Conservation (phyloP, 2,888 invertebrate species). For the Agapetus fuscipes region DNA sequence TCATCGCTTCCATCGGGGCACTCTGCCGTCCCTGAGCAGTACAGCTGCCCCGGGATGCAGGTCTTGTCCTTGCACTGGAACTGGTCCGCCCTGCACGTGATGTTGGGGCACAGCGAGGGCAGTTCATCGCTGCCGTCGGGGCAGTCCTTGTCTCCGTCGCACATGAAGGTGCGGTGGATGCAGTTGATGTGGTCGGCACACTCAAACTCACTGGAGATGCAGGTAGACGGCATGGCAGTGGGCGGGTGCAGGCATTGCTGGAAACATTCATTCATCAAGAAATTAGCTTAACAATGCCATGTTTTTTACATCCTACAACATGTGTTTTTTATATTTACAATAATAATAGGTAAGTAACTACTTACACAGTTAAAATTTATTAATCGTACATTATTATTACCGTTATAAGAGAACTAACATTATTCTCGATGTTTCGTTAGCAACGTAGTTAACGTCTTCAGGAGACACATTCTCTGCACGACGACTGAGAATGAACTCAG, state of each 20-base stretch:
- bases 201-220: conserved; percentile 63
- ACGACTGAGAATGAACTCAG: too few relatives aligned
- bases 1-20: conserved; percentile 84
- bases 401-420: too few relatives aligned
- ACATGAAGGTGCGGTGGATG: conserved; percentile 72
- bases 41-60: conserved; percentile 71
- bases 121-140: conserved; percentile 74
- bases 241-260: conserved; percentile 53
- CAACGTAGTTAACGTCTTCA: too few relatives aligned
- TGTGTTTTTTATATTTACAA: too few relatives aligned
- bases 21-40: conserved; percentile 73
- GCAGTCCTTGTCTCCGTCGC: conserved; percentile 78
- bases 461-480: too few relatives aligned
- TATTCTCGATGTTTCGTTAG: too few relatives aligned
- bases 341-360: too few relatives aligned
- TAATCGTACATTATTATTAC: too few relatives aligned
- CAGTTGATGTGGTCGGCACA: conserved; percentile 75
- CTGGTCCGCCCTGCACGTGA: conserved; percentile 77
- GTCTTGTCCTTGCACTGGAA: conserved; percentile 75
- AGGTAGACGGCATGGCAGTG: conserved; percentile 50
- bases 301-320: too few relatives aligned
- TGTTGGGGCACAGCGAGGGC: conserved; percentile 49
- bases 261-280: too few relatives aligned
- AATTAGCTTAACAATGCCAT: too few relatives aligned
- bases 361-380: too few relatives aligned